These are phyloP conservation scores for Elymnias hypermnestra DNA, from an alignment of 1,140 invertebrate species.

Conservation along the genomic window DNA sequence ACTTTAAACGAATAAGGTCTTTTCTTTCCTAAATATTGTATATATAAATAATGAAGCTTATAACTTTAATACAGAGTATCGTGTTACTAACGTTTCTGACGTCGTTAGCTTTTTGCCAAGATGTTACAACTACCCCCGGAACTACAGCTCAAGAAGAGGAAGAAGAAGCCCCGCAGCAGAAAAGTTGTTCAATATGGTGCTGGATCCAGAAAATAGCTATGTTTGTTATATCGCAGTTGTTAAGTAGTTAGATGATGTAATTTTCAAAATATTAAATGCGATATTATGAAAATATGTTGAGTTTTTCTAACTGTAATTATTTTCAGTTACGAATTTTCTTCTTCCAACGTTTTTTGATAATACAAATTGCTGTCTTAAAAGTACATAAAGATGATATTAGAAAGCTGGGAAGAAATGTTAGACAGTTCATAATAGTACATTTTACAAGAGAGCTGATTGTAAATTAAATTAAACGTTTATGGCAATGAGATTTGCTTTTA, in stretches of 20 bases:
- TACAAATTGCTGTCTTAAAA: no score
- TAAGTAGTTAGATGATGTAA: conserved; percentile 35
- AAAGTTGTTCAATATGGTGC: conserved; percentile 70
- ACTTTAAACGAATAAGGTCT: not conserved
- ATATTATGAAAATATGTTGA: not conserved
- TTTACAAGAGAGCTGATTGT: no score
- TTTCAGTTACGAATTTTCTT: not conserved
- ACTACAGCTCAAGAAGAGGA: conserved; percentile 49
- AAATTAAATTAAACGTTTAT: no score
- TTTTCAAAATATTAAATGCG: not conserved
- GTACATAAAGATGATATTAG: no score
- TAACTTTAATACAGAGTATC: conserved; percentile 14
- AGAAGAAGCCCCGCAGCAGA: conserved; percentile 57
- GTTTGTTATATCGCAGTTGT: conserved; percentile 66
- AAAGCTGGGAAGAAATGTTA: no score
- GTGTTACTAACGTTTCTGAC: conserved; percentile 31
- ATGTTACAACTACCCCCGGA: conserved; percentile 29
- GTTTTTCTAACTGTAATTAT: not conserved
- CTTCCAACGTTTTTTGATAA: no score
- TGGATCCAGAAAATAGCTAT: conserved; percentile 74
- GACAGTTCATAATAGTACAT: no score
- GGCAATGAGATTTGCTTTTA: no score
- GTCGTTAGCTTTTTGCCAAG: conserved; percentile 46
- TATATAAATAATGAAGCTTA: conserved; percentile 15
- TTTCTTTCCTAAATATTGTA: not conserved